Conservation (phyloP, 2,113 vertebrate species). For the Geococcyx californianus region DNA sequence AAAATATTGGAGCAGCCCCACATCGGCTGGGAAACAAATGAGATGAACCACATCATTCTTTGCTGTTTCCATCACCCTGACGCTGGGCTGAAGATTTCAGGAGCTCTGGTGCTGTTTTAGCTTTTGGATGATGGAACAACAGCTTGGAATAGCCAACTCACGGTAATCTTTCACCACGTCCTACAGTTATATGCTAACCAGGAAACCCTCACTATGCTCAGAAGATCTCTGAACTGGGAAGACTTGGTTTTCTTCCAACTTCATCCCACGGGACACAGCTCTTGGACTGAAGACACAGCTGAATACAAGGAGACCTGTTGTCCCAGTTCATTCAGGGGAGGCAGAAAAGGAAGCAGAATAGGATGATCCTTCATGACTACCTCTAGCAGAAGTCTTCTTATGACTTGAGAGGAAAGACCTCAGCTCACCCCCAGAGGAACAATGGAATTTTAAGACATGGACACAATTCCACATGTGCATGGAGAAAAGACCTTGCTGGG, state of each 20-base stretch:
- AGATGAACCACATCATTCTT: neutral
- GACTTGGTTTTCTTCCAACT: neutral
- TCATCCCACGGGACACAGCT: neutral
- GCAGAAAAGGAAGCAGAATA: neutral
- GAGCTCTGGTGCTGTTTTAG: neutral
- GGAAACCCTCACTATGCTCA: neutral
- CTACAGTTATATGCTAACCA: neutral
- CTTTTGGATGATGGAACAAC: neutral
- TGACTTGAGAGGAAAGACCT: neutral
- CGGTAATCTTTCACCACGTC: neutral
- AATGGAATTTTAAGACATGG: fast-evolving
- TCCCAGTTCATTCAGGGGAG: neutral
- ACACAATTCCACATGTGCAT: fast-evolving
- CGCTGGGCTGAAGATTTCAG: neutral
- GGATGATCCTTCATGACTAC: neutral
- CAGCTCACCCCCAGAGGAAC: neutral
- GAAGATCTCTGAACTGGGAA: neutral
- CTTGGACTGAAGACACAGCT: fast-evolving
- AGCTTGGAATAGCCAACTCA: neutral
- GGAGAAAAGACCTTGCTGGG: neutral
- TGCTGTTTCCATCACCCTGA: constrained; percentile 14
- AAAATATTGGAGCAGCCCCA: neutral
- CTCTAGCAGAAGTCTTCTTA: neutral
- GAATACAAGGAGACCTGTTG: neutral
- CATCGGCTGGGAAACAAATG: neutral